phyloP scores from a whole-genome alignment of 2,113 vertebrate species.

The Diglossa brunneiventris region DNA sequence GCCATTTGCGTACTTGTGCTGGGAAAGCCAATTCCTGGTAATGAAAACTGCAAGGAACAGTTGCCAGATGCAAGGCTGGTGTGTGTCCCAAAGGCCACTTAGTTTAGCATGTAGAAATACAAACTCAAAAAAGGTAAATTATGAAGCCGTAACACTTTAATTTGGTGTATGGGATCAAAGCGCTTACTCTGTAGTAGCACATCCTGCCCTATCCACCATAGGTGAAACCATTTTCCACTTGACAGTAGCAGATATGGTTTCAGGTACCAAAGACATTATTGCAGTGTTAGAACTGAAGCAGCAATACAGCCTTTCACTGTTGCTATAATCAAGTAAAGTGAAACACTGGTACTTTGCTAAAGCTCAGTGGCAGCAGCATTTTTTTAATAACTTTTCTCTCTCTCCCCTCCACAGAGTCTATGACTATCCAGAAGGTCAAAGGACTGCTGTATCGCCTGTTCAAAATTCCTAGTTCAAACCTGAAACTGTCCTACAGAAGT shows the following conservation, averaged over 20 bases:
- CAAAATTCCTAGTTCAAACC: slow-evolving; percentile 82
- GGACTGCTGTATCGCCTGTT: slow-evolving; percentile 85
- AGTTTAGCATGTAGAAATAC: neutral
- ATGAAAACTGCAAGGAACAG: neutral
- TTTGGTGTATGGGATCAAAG: neutral
- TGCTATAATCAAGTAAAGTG: neutral
- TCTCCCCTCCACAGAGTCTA: slow-evolving; percentile 77
- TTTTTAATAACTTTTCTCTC: neutral
- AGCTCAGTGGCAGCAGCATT: slow-evolving; percentile 11
- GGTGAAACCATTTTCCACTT: neutral
- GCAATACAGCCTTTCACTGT: slow-evolving; percentile 10
- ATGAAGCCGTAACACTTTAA: neutral
- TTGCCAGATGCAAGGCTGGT: neutral
- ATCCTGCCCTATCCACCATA: neutral
- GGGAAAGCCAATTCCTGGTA: slow-evolving; percentile 8
- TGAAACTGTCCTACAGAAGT: slow-evolving; percentile 85
- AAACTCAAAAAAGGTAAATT: neutral
- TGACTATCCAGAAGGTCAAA: slow-evolving; percentile 92
- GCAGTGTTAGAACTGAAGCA: slow-evolving; percentile 41
- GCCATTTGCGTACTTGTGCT: neutral
- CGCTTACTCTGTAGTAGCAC: accelerated
- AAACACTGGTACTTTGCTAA: neutral
- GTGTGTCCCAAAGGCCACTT: slow-evolving; percentile 60
- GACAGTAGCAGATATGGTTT: neutral
- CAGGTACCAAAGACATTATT: neutral